Conservation (phyloP, 2,113 vertebrate genomes). For the Vicugna pacos region DNA sequence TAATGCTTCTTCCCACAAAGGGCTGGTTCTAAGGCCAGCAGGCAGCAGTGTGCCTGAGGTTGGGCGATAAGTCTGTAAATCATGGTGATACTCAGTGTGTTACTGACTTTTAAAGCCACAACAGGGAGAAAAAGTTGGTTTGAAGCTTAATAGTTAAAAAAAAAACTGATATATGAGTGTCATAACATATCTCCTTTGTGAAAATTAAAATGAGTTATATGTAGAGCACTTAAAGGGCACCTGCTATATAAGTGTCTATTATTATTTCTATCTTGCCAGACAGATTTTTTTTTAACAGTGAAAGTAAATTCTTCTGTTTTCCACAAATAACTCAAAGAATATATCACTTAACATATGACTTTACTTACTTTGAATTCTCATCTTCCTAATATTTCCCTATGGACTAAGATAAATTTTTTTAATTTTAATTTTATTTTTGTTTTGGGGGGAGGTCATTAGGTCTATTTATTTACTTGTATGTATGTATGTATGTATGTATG, state of each 20-base stretch:
- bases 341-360: not conserved
- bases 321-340: not conserved
- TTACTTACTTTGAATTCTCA: not conserved
- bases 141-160: not conserved
- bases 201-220: constrained; percentile 29
- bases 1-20: not conserved
- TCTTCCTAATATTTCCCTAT: not conserved
- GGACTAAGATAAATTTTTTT: not conserved
- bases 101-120: not conserved
- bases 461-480: no score
- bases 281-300: not conserved
- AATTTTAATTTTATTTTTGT: no score
- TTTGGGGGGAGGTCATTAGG: no score
- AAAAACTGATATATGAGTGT: not conserved
- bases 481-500: no score
- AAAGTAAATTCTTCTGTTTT: not conserved
- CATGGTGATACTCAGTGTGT: no score
- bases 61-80: not conserved
- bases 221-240: not conserved
- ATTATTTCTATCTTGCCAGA: not conserved
- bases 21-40: not conserved
- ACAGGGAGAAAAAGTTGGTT: not conserved
- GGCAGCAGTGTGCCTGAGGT: not conserved
- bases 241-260: not conserved
- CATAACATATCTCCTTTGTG: not conserved